These are phyloP conservation scores for Solea solea DNA, from an alignment of 2,113 vertebrate species.

Conservation along the genomic window DNA sequence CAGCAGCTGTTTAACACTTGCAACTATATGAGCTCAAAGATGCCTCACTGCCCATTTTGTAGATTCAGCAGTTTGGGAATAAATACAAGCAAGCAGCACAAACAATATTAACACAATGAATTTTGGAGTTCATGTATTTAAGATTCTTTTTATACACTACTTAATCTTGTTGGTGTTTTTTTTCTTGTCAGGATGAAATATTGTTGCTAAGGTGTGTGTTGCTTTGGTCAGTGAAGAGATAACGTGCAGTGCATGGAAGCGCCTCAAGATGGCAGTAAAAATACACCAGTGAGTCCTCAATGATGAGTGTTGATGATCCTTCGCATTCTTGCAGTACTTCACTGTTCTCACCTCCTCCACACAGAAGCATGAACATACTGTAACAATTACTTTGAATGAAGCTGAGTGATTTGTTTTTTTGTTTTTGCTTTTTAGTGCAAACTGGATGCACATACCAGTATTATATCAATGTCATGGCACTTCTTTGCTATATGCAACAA, in stretches of 20 bases:
- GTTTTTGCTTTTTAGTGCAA: neutral
- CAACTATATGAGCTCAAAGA: constrained; percentile 26
- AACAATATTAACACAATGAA: neutral
- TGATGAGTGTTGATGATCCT: constrained; percentile 29
- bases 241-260: constrained; percentile 9
- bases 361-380: constrained; percentile 4
- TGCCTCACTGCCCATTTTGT: constrained; percentile 5
- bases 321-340: constrained; percentile 39
- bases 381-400: constrained; percentile 12
- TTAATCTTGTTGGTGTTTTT: neutral
- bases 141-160: neutral
- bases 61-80: constrained; percentile 4
- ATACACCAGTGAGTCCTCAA: constrained; percentile 50
- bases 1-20: constrained; percentile 49
- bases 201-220: neutral
- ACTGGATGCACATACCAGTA: constrained; percentile 21
- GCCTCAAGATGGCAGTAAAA: constrained; percentile 67
- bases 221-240: neutral
- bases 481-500: constrained; percentile 2
- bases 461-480: constrained; percentile 10
- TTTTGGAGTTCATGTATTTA: neutral
- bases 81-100: neutral
- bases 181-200: neutral
- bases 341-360: constrained; percentile 8
- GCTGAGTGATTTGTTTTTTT: neutral